These are phyloP conservation scores for Drosophila multiciliata DNA, from an alignment of 2,888 invertebrate genomes.

Conservation along the genomic window DNA sequence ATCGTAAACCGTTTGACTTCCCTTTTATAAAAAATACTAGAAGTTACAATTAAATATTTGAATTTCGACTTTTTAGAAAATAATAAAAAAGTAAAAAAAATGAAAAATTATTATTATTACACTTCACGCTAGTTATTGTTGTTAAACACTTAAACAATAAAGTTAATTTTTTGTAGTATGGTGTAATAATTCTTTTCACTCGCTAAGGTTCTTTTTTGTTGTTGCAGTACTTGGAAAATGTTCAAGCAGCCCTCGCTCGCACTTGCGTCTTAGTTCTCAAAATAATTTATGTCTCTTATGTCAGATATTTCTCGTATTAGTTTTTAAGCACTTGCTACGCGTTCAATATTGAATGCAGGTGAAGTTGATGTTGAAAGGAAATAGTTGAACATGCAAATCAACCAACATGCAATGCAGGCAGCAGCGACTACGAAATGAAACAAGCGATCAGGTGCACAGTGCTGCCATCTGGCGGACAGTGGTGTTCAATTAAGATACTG, in stretches of 20 bases:
- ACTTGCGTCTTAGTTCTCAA: neutral
- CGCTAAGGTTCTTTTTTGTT: neutral
- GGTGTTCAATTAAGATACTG: conserved; percentile 41
- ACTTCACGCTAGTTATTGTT: neutral
- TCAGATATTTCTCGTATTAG: conserved; percentile 25
- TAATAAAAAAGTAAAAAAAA: neutral
- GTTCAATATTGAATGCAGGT: conserved; percentile 49
- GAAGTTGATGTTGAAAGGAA: conserved; percentile 23
- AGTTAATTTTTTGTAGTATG: neutral
- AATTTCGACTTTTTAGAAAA: neutral
- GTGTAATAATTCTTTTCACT: neutral
- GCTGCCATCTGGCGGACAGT: conserved; percentile 19
- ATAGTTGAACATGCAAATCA: conserved; percentile 65
- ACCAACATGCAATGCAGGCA: conserved; percentile 53
- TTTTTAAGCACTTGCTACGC: conserved; percentile 41
- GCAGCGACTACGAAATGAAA: conserved; percentile 19
- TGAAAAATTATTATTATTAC: neutral
- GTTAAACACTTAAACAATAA: neutral
- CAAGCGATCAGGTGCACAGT: conserved; percentile 23
- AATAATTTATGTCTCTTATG: conserved; percentile 34
- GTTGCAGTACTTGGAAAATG: neutral
- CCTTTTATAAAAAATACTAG: neutral
- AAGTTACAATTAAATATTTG: neutral
- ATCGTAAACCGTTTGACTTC: neutral
- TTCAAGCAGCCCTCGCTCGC: conserved; percentile 19